These are phyloP conservation scores for Cistogaster globosa DNA, from an alignment of 2,888 invertebrate genomes.

Conservation along the genomic window DNA sequence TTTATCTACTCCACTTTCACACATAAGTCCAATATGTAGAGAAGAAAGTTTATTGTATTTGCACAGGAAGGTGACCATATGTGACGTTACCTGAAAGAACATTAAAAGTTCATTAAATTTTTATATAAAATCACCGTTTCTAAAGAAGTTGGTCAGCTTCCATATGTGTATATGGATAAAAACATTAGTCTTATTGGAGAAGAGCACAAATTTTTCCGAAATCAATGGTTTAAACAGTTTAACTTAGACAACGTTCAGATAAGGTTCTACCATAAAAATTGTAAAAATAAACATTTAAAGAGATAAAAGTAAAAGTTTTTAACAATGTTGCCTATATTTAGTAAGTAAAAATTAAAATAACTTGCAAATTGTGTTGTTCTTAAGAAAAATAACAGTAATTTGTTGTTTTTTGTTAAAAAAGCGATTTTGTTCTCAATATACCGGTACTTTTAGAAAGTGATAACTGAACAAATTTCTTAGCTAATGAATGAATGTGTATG, in stretches of 20 bases:
- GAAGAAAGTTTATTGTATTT: no score
- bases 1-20: no score
- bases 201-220: background rate
- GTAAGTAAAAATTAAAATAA: conserved; percentile 48
- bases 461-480: no score
- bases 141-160: conserved; percentile 10
- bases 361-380: conserved; percentile 5
- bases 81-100: no score
- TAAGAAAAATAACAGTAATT: background rate
- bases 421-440: no score
- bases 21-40: no score
- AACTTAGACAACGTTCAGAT: conserved; percentile 29
- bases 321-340: conserved; percentile 61
- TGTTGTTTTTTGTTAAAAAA: background rate
- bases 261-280: conserved; percentile 11
- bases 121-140: no score
- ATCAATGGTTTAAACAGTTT: conserved; percentile 36
- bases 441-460: no score
- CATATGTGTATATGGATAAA: background rate
- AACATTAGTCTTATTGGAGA: conserved; percentile 2
- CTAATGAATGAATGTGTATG: background rate
- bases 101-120: no score
- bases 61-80: no score
- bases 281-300: conserved; percentile 10
- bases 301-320: conserved; percentile 7